These are phyloP conservation scores for Urophycis tenuis DNA, from an alignment of 2,797 vertebrate species.

Conservation along the genomic window DNA sequence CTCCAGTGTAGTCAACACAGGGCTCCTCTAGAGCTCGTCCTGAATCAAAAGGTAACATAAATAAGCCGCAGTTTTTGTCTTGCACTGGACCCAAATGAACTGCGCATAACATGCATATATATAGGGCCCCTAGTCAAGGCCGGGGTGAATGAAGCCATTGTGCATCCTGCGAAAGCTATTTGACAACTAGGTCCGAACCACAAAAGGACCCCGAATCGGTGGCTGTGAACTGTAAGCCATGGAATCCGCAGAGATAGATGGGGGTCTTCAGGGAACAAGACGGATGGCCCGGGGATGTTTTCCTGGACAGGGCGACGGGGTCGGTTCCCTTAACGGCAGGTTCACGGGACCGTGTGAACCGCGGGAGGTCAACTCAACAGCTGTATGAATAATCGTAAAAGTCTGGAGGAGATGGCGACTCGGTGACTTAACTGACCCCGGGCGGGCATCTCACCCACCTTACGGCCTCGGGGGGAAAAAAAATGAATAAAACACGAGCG, in stretches of 20 bases:
- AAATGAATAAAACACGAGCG: no score
- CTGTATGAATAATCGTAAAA: neutral
- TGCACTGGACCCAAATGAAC: neutral
- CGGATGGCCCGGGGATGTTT: constrained; percentile 4
- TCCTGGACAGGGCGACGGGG: neutral
- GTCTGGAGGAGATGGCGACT: no score
- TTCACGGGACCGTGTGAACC: neutral
- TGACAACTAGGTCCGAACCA: constrained; percentile 54
- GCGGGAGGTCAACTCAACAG: no score
- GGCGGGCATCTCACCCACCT: no score
- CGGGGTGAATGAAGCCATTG: constrained; percentile 48
- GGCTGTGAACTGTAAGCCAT: neutral
- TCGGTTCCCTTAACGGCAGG: neutral
- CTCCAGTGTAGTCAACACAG: neutral
- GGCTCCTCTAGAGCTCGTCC: no score
- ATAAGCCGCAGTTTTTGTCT: neutral
- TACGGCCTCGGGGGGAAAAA: no score
- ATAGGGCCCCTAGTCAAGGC: neutral
- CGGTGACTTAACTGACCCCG: no score
- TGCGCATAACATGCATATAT: neutral
- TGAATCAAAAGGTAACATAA: neutral
- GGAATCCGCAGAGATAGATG: constrained; percentile 22
- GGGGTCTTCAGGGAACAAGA: constrained; percentile 4
- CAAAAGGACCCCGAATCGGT: constrained; percentile 21
- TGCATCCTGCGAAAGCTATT: constrained; percentile 47